Conservation (phyloP, 2,888 invertebrate genomes). For the Pristionchus exspectatus region DNA sequence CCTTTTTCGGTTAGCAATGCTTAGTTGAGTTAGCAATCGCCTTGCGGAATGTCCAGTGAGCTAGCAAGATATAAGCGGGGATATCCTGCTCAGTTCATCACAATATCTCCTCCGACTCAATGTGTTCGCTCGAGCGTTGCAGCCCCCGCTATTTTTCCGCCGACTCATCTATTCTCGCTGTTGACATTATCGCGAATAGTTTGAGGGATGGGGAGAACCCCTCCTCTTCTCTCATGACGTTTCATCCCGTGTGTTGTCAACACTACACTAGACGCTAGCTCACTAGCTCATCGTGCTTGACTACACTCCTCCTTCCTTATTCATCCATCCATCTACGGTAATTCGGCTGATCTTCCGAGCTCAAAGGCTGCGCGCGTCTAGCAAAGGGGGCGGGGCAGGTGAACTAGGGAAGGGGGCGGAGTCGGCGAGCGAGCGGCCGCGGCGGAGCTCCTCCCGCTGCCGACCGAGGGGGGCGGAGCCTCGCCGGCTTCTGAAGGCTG, state of each 20-base stretch:
- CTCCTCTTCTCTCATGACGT: not conserved
- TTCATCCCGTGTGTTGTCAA: not conserved
- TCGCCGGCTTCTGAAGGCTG: constrained; percentile 30
- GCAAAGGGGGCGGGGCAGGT: constrained; percentile 3
- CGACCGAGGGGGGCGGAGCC: not conserved
- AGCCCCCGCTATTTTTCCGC: not conserved
- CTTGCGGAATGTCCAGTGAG: not conserved
- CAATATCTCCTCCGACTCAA: not conserved
- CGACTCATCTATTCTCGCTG: not conserved
- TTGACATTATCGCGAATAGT: not conserved
- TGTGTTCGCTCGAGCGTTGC: not conserved
- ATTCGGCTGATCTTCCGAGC: not conserved
- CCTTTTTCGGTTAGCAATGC: not conserved
- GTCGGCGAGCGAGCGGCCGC: not conserved
- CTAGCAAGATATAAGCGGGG: too few relatives aligned
- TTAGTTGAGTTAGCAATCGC: not conserved
- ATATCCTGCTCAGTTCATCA: too few relatives aligned
- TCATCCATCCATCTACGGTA: not conserved
- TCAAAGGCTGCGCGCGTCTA: not conserved
- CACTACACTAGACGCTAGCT: constrained; percentile 7
- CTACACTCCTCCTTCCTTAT: not conserved
- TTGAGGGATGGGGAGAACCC: not conserved
- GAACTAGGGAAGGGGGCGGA: not conserved
- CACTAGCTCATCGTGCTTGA: constrained; percentile 7
- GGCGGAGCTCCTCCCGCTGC: not conserved